Percentiles rank a stretch among this genome's conserved stretches.
Evolutionary conservation across 2,888 invertebrate genomes (phyloP).

Genomic region (Lutraria lutraria): DNA sequence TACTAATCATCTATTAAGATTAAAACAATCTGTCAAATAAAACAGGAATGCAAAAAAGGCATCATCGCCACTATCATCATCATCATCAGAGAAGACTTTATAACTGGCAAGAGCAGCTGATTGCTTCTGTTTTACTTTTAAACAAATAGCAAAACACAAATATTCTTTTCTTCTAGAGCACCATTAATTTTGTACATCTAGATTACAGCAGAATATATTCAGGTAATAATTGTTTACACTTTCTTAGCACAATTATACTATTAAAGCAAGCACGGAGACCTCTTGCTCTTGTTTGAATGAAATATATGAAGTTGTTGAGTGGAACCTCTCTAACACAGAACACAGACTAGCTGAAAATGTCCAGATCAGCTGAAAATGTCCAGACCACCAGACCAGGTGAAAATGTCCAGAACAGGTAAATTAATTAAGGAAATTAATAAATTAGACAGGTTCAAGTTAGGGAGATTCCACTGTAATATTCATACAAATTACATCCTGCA

Average conservation of each 20-base stretch:
- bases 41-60: conserved; percentile 7
- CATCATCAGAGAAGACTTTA: not conserved
- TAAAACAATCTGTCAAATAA: not conserved
- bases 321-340: no score
- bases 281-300: not conserved
- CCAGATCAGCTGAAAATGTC: no score
- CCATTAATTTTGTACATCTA: not conserved
- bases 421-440: no score
- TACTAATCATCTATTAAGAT: not conserved
- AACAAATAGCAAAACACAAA: conserved; percentile 9
- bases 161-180: not conserved
- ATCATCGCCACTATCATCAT: no score
- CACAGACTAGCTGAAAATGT: no score
- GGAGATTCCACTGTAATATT: no score
- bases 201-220: not conserved
- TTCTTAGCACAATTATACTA: not conserved
- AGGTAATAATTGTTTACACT: not conserved
- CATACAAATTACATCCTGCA: no score
- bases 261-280: not conserved
- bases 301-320: no score
- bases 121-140: not conserved
- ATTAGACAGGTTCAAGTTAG: no score
- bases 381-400: no score
- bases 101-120: conserved; percentile 17
- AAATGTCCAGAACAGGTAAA: no score